Evolutionary conservation across 2,888 invertebrate genomes (phyloP).

Genomic region (Spatulosminthurus flaviceps): DNA sequence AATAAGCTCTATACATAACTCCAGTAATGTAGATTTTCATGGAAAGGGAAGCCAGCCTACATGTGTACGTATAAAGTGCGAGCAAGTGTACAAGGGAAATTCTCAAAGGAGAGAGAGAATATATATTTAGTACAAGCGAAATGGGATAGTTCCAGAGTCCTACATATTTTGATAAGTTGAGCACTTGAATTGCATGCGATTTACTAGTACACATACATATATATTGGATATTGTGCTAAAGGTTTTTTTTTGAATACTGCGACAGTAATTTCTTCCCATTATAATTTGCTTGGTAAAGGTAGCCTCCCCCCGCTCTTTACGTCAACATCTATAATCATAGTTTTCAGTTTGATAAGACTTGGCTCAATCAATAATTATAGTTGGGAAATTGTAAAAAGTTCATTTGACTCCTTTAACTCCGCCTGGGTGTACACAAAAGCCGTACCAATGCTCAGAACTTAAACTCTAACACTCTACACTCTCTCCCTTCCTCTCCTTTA

Average conservation of each 20-base stretch:
- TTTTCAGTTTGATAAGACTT: conserved; percentile 44
- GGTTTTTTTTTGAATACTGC: conserved; percentile 40
- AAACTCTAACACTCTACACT: background rate
- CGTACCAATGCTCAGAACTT: background rate
- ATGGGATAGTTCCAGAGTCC: too few species aligned
- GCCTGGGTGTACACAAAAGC: background rate
- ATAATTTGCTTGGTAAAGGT: conserved; percentile 47
- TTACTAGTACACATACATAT: background rate
- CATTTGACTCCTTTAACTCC: conserved; percentile 38
- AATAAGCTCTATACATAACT: background rate
- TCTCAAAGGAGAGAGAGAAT: too few species aligned
- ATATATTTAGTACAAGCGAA: too few species aligned
- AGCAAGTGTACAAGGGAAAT: too few species aligned
- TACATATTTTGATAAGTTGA: conserved; percentile 18
- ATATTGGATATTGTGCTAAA: background rate
- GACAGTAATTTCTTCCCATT: conserved; percentile 53
- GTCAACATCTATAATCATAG: conserved; percentile 52
- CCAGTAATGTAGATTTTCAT: too few species aligned
- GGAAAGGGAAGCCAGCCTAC: too few species aligned
- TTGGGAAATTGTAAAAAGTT: conserved; percentile 37
- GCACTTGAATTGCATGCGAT: background rate
- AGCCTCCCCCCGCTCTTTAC: conserved; percentile 48
- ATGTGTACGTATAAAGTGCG: too few species aligned
- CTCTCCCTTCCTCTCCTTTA: background rate
- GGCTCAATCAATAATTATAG: conserved; percentile 35